A percentile compares a stretch with the other conserved stretches of the same genome.
Evolutionary conservation across 2,888 invertebrate genomes (phyloP).

Genomic region (Uloborus plumipes): DNA sequence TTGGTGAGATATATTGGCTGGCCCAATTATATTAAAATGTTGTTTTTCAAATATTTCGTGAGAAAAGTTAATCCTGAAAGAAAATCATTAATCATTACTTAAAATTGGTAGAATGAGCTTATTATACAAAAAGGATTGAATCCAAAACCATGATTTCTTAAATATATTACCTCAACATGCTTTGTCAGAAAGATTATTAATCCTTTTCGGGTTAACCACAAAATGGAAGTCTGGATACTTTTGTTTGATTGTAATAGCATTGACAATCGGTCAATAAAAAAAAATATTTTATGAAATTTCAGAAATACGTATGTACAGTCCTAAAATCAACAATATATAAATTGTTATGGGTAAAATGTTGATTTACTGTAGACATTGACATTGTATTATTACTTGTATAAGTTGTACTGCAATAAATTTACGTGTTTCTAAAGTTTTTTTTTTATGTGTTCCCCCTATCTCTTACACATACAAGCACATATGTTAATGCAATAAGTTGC

Average conservation of each 20-base stretch:
- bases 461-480: too few relatives aligned
- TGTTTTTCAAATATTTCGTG: not conserved
- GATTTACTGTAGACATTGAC: slow-evolving; percentile 44
- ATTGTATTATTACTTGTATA: slow-evolving; percentile 42
- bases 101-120: slow-evolving; percentile 40
- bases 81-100: not conserved
- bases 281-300: slow-evolving; percentile 51
- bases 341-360: slow-evolving; percentile 48
- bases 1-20: slow-evolving; percentile 48
- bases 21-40: slow-evolving; percentile 38
- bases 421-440: slow-evolving; percentile 28
- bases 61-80: not conserved
- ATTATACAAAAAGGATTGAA: slow-evolving; percentile 8
- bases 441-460: too few relatives aligned
- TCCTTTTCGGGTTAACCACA: too few relatives aligned
- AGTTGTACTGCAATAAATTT: slow-evolving; percentile 56
- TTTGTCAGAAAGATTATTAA: too few relatives aligned
- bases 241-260: slow-evolving; percentile 23
- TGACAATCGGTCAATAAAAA: slow-evolving; percentile 57
- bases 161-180: too few relatives aligned
- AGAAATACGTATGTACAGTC: slow-evolving; percentile 42
- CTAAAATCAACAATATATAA: slow-evolving; percentile 38
- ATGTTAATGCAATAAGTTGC: too few relatives aligned
- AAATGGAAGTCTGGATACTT: too few relatives aligned
- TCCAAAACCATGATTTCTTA: not conserved